These are phyloP conservation scores for Drosophila colorata DNA, from an alignment of 2,888 invertebrate genomes.

Conservation along the genomic window DNA sequence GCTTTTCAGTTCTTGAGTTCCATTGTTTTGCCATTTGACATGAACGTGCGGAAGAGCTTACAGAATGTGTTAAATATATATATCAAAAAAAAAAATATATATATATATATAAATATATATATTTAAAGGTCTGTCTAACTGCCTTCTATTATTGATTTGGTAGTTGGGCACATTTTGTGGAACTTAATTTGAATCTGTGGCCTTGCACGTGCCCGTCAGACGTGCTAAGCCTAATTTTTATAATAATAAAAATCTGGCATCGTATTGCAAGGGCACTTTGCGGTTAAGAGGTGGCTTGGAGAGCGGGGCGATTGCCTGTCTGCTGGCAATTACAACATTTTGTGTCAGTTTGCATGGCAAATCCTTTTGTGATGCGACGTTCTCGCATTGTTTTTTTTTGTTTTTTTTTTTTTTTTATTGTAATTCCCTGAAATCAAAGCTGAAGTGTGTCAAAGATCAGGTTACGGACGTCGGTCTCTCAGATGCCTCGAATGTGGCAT, in stretches of 20 bases:
- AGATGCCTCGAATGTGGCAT: conserved; percentile 50
- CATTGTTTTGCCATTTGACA: conserved; percentile 70
- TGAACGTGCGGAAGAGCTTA: conserved; percentile 81
- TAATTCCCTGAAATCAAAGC: conserved; percentile 78
- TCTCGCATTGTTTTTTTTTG: conserved; percentile 31
- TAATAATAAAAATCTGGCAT: conserved; percentile 74
- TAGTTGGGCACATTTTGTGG: conserved; percentile 45
- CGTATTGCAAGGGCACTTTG: conserved; percentile 63
- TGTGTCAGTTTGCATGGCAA: conserved; percentile 78
- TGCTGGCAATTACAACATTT: conserved; percentile 77
- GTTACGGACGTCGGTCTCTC: conserved; percentile 63
- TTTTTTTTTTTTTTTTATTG: conserved; percentile 46
- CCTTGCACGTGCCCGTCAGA: conserved; percentile 70
- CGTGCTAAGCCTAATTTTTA: conserved; percentile 76
- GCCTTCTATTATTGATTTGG: conserved; percentile 36
- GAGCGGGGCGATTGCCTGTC: conserved; percentile 15
- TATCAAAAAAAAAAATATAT: conserved; percentile 1
- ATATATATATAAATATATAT: not conserved
- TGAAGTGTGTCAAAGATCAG: conserved; percentile 77
- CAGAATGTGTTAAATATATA: conserved; percentile 55
- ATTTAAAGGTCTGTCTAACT: conserved; percentile 18
- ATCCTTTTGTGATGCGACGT: conserved; percentile 57
- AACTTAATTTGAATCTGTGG: conserved; percentile 47
- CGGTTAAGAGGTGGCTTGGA: conserved; percentile 40
- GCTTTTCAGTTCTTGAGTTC: conserved; percentile 21